Conservation (phyloP, 2,888 invertebrate genomes). For the Coleophora deauratella region DNA sequence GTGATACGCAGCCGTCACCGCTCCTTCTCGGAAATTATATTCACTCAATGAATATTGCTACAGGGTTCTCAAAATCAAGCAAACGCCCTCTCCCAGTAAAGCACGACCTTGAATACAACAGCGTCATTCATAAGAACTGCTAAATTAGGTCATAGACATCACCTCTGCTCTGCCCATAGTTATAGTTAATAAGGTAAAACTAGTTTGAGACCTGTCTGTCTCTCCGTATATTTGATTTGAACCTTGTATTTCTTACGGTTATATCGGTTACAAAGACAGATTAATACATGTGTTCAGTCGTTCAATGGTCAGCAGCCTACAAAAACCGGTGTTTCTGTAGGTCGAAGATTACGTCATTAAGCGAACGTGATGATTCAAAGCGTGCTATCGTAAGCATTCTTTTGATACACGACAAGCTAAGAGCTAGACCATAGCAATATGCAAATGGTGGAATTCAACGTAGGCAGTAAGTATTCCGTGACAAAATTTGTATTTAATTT, state of each 20-base stretch:
- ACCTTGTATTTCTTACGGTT: no score
- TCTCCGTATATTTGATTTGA: no score
- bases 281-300: no score
- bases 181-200: no score
- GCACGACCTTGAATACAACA: no score
- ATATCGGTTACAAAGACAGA: neutral
- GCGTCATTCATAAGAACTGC: no score
- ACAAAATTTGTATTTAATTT: no score
- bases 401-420: constrained; percentile 25
- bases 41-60: constrained; percentile 22
- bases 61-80: constrained; percentile 1
- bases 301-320: constrained; percentile 3
- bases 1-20: constrained; percentile 64
- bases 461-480: no score
- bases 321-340: constrained; percentile 48
- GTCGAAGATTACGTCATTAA: constrained; percentile 55
- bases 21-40: constrained; percentile 60
- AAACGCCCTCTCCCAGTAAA: neutral
- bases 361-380: constrained; percentile 43
- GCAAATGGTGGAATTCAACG: constrained; percentile 17
- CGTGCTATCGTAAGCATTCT: constrained; percentile 36
- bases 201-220: no score
- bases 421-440: constrained; percentile 34
- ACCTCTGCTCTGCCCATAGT: no score
- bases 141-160: no score